Evolutionary conservation across 2,888 invertebrate species (phyloP), one percentile per base, ranked within the genome.

Genomic region (Oasisia sp.): DNA sequence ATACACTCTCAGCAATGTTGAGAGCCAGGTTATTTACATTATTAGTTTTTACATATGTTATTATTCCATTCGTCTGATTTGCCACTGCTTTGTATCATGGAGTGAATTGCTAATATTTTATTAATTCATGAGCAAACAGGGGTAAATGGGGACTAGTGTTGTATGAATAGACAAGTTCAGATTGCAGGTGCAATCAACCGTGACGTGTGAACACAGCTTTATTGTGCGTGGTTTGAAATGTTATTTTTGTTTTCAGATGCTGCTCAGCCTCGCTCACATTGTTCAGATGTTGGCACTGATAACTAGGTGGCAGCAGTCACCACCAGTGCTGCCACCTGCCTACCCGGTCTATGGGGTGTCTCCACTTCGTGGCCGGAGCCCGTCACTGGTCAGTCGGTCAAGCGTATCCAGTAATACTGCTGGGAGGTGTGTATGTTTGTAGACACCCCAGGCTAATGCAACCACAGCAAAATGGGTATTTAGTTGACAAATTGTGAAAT

Each of bases 261-360:
- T 74, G 74, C 74, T 74, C 74, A 74, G 74, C n/a, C 74, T 74
- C 74, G 27, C 27, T 0, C 27, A 74, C 27, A 74, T 74, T 7
- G 7, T 74, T 27, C 74, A 74, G 74, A 14, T 74, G 27, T 74
- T 74, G 74, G 74, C 74, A 74, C 74, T 74, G 27, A 27, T 27
- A 27, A 74, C 5, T 27, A 74, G 74, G 74, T 74, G 74, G 74
- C 74, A 74, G 74, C 74, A 74, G 74, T 19, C 19, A 27, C 74
- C 74, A 74, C 74, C 74, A 74, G 74, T 74, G 74, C 74, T 74
- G 74, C 74, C 74, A 74, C 74, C 74, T 74, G 74, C n/a, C n/a
- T 74, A 74, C 74, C 74, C 74, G 27, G 27, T 74, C 14, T 74
- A 74, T 74, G 74, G 74, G 74, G 74, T 74, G 74, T 74, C 74